phyloP scores from a whole-genome alignment of 2,113 vertebrate genomes.

The Dinomys branickii region DNA sequence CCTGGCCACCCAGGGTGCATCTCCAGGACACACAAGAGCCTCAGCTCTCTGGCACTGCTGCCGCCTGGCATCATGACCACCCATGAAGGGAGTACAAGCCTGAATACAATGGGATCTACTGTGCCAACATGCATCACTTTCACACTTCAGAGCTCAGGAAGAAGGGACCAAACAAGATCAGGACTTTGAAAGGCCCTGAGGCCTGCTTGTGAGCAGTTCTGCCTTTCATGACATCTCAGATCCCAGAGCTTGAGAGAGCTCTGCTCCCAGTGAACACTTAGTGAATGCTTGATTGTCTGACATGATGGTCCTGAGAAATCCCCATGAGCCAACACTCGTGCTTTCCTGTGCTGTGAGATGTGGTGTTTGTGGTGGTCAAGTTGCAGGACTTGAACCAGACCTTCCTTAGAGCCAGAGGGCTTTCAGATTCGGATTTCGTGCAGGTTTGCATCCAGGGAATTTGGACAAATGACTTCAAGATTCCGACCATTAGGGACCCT shows the following conservation, averaged over 20 bases:
- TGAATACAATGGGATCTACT: accelerated
- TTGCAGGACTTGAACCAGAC: neutral
- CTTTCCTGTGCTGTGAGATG: neutral
- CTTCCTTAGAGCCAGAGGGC: neutral
- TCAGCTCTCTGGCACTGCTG: neutral
- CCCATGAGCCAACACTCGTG: neutral
- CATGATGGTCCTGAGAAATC: neutral
- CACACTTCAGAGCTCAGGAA: neutral
- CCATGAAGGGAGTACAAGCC: neutral
- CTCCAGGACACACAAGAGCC: neutral
- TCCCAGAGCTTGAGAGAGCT: neutral
- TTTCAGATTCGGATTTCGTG: neutral
- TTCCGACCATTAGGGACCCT: neutral
- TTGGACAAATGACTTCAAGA: neutral
- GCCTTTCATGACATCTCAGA: neutral
- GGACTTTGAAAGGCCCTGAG: neutral
- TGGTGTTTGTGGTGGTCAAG: neutral
- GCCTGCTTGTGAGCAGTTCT: neutral
- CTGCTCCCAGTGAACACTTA: neutral
- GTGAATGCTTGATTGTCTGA: neutral
- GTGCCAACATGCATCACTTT: neutral
- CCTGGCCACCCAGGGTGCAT: neutral
- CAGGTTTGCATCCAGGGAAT: neutral
- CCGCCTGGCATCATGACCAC: neutral
- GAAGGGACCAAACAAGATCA: accelerated